phyloP scores from a whole-genome alignment of 2,113 vertebrate genomes.

The Labeo rohita region DNA sequence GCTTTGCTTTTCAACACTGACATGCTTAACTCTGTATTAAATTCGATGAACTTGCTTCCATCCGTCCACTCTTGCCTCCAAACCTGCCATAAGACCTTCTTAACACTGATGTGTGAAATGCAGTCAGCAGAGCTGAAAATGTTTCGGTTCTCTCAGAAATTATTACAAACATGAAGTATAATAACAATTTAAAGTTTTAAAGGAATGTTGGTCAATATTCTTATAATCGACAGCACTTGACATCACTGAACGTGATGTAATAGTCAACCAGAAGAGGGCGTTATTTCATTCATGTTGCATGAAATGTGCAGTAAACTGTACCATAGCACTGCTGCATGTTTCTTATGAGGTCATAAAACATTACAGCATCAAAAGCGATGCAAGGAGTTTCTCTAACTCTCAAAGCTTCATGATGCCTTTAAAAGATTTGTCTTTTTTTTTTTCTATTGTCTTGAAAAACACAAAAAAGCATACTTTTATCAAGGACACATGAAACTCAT shows the following conservation, averaged over 20 bases:
- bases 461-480: background rate
- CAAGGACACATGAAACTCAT: too few species aligned
- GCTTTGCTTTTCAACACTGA: too few species aligned
- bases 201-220: background rate
- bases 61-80: too few species aligned
- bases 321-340: background rate
- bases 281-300: background rate
- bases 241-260: background rate
- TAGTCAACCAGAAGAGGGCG: background rate
- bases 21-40: too few species aligned
- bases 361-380: constrained; percentile 46
- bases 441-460: constrained; percentile 78
- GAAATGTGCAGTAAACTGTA: background rate
- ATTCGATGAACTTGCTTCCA: too few species aligned
- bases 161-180: too few species aligned
- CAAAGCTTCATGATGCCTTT: constrained; percentile 41
- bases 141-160: too few species aligned
- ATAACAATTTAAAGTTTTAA: background rate
- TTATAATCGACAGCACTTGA: background rate
- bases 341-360: too few species aligned
- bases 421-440: constrained; percentile 82
- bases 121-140: too few species aligned
- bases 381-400: constrained; percentile 19
- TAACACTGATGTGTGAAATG: too few species aligned
- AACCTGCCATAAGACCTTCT: too few species aligned